Evolutionary conservation across 2,888 invertebrate genomes (phyloP), one percentile per base, ranked within the genome.

Genomic region (Empis stercorea): DNA sequence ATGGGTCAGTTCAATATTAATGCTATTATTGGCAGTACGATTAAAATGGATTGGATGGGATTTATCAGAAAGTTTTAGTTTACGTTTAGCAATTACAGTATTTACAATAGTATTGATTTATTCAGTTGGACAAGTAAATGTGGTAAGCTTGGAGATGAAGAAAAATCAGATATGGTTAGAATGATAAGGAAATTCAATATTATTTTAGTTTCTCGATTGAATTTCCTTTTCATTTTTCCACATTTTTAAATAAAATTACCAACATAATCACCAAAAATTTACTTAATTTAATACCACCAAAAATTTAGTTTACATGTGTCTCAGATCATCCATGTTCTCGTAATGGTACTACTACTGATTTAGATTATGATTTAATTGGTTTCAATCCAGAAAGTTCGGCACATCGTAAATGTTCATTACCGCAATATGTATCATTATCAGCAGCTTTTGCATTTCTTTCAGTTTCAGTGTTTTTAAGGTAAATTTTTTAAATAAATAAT

Each of bases 111-210:
- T 91, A 10, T 73, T 92, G 48, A 81, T 91, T 32, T 91, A 91
- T 65, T 84, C 88, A 43, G 87, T 91, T 52, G 87, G 88, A 44
- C 91, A 92, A 73, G 87, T 91, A 51, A 93, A 93, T 75, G 87
- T 91, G 74, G 91, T 92, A 73, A 79, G 87, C n/a, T 79, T 54
- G 15, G 3, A 15, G 16, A 4, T 10, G 10, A 38, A 10, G 3
- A 20, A 4, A 20, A 20, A 5, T 20, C 20, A 20, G 4, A 20
- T 20, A 20, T 20, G 5, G n/a, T 2, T n/a, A 34, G 13, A 11
- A 32, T n/a, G 4, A 32, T n/a, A 11, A 32, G n/a, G n/a, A 13
- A 13, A 32, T 32, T 32, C 1, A n/a, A 13, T 30, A 13, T 5
- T n/a, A n/a, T n/a, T n/a, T n/a, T 3, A 20, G 9, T 27, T 27